Percentiles rank a stretch among this genome's conserved stretches.
Evolutionary conservation across 1,140 invertebrate species (phyloP).

Genomic region (Microplitis demolitor): DNA sequence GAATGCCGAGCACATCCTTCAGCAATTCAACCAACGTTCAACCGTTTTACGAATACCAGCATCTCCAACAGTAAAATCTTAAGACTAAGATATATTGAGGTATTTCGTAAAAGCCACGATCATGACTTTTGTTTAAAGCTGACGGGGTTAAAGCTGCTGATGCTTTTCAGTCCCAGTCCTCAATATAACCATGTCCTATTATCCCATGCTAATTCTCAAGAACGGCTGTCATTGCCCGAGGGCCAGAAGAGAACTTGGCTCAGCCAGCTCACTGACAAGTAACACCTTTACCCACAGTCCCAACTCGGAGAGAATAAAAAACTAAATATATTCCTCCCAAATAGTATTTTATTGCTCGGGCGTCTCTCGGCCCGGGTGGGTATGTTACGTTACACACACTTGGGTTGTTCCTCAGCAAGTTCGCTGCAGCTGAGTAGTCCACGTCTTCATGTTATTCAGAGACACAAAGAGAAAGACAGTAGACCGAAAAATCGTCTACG

Average conservation of each 20-base stretch:
- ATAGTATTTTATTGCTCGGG: neutral
- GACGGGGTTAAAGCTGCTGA: slow-evolving; percentile 27
- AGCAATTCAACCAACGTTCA: no score
- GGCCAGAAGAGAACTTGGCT: slow-evolving; percentile 16
- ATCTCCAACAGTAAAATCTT: no score
- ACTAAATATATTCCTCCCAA: slow-evolving; percentile 7
- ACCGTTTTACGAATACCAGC: no score
- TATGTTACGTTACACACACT: no score
- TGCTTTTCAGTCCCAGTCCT: slow-evolving; percentile 46
- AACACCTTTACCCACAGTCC: slow-evolving; percentile 57
- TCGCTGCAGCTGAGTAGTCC: slow-evolving; percentile 8
- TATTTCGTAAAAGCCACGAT: no score
- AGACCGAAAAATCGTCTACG: slow-evolving; percentile 58
- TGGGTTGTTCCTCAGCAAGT: no score
- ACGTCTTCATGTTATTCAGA: slow-evolving; percentile 25
- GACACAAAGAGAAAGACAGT: neutral
- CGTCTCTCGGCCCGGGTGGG: neutral
- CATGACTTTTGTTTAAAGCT: no score
- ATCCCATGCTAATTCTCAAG: slow-evolving; percentile 62
- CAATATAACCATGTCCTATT: slow-evolving; percentile 48
- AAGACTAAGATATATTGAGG: neutral
- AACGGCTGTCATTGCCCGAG: slow-evolving; percentile 60
- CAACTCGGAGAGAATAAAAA: neutral
- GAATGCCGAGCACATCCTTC: no score
- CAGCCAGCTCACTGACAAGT: slow-evolving; percentile 51